These are phyloP conservation scores for Notoglanidium macrostoma DNA, from an alignment of 2,797 vertebrate species.

Conservation along the genomic window DNA sequence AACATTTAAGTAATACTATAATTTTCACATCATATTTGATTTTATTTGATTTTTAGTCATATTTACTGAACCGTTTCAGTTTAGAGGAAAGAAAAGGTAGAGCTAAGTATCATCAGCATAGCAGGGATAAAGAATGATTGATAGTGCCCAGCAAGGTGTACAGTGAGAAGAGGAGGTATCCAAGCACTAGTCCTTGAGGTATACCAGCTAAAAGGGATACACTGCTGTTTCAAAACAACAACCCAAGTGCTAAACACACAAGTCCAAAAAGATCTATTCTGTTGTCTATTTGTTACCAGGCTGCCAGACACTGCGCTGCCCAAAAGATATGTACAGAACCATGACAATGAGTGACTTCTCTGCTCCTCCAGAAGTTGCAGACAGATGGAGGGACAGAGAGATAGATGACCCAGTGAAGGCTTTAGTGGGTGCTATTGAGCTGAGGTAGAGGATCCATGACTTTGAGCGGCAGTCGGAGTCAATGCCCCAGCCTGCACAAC, in stretches of 20 bases:
- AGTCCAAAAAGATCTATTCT: background rate
- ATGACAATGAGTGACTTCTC: background rate
- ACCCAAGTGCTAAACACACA: background rate
- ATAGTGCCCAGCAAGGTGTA: background rate
- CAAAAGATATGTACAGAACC: background rate
- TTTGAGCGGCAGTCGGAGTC: slow-evolving; percentile 44
- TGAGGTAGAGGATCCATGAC: slow-evolving; percentile 51
- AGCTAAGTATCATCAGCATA: background rate
- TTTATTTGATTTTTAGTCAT: background rate
- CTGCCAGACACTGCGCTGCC: background rate
- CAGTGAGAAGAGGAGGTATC: background rate
- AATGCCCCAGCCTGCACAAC: slow-evolving; percentile 52
- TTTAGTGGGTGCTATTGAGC: slow-evolving; percentile 52
- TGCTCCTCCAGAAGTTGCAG: slow-evolving; percentile 25
- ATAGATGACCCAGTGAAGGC: slow-evolving; percentile 24
- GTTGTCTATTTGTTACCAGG: background rate
- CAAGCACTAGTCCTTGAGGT: background rate
- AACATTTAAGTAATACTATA: background rate
- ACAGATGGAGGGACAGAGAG: slow-evolving; percentile 30
- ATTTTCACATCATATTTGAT: too few relatives aligned
- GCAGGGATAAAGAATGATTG: background rate
- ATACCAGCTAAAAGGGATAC: background rate
- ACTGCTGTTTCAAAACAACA: background rate
- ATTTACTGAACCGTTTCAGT: background rate
- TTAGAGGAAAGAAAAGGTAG: background rate